Evolutionary conservation across 2,113 vertebrate genomes (phyloP), one percentile per base, ranked within the genome.

Genomic region (Lethenteron reissneri): DNA sequence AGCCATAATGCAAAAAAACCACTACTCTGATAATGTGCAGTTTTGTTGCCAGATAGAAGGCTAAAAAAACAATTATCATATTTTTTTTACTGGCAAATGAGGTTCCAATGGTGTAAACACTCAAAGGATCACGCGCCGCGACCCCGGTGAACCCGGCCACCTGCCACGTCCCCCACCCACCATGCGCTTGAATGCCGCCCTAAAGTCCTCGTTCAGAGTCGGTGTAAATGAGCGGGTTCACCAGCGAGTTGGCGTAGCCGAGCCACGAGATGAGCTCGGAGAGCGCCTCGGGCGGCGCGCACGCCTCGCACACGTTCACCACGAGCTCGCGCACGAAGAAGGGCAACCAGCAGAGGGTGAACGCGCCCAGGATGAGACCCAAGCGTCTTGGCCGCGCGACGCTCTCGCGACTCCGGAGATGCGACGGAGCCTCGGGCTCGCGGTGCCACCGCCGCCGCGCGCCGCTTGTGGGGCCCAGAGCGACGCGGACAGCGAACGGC

Each of bases 171-270:
- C 41, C 41, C 41, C 41, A 3, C 41, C 41, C 41, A 41, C 41
- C 41, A 41, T 41, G 41, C 41, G 41, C 41, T 41, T 41, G 80
- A 95, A 94, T 1, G 88, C 87, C 1, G 77, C 77, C 17, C 94
- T 86, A 75, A 97, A 97, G 79, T 91, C 90, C 0, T 87, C 85
- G 77, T 90, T 96, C 41, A 41, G 6, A 76, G 88, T 85, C 79
- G n/a, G 91, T 92, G 80, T 96, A 95, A 77, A 97, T 97, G 78
- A 96, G 84, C 25, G 92, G 94, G 78, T 97, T 99, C 76, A 95
- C 88, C 75, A 85, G 88, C 0, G 94, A 99, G 80, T 97, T 97
- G 76, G 89, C 78, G 9, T 94, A 99, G 58, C 91, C 92, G 70
- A 99, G 74, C 90, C 92, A 99, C 82, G 95, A 97, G 59, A 92